A percentile compares a stretch with the other conserved stretches of the same genome.
phyloP scores from a whole-genome alignment of 2,797 vertebrate species.

The Argyrosomus regius region DNA sequence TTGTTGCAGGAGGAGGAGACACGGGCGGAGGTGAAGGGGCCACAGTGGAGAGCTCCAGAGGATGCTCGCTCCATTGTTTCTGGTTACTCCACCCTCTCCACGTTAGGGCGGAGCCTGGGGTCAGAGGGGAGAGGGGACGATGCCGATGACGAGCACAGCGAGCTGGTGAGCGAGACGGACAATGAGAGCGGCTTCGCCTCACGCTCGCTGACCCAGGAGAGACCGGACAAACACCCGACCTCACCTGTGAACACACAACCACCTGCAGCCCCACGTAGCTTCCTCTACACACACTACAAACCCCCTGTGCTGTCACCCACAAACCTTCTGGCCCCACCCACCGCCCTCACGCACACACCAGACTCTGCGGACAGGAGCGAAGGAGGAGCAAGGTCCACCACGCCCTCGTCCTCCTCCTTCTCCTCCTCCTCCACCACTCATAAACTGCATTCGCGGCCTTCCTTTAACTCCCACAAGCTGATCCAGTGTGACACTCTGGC shows the following conservation, averaged over 20 bases:
- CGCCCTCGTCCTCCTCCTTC: slow-evolving; percentile 83
- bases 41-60: slow-evolving; percentile 81
- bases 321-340: slow-evolving; percentile 37
- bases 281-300: slow-evolving; percentile 83
- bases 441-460: slow-evolving; percentile 83
- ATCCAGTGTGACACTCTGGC: slow-evolving; percentile 97
- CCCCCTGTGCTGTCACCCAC: slow-evolving; percentile 49
- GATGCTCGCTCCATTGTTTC: slow-evolving; percentile 96
- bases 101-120: slow-evolving; percentile 91
- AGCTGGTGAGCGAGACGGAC: slow-evolving; percentile 94
- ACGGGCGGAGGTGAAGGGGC: slow-evolving; percentile 70
- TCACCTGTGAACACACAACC: slow-evolving; percentile 10
- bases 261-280: slow-evolving; percentile 70
- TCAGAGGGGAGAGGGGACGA: slow-evolving; percentile 91
- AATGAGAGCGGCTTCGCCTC: slow-evolving; percentile 92
- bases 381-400: slow-evolving; percentile 79
- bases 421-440: slow-evolving; percentile 82
- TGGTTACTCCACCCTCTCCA: slow-evolving; percentile 97
- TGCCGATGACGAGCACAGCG: slow-evolving; percentile 95
- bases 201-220: slow-evolving; percentile 86
- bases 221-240: slow-evolving; percentile 76
- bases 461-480: slow-evolving; percentile 94
- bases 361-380: slow-evolving; percentile 69
- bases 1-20: slow-evolving; percentile 71
- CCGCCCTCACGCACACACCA: slow-evolving; percentile 50